Conservation (phyloP, 2,113 vertebrate species). For the Muscicapa adusta region DNA sequence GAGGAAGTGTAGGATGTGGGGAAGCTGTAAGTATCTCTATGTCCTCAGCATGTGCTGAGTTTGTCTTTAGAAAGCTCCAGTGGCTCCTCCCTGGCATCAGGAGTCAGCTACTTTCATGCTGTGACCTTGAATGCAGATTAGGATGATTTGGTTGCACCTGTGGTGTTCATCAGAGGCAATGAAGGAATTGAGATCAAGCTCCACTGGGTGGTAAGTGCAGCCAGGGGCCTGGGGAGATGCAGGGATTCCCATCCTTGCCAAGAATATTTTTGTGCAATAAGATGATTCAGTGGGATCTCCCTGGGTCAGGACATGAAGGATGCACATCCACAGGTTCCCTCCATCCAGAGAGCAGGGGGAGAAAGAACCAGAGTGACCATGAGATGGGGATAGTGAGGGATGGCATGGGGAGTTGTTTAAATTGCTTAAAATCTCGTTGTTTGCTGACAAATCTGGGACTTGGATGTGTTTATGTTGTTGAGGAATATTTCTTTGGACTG, state of each 20-base stretch:
- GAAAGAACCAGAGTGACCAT: not conserved
- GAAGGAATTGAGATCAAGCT: not conserved
- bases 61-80: not conserved
- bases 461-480: not conserved
- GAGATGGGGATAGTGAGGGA: not conserved
- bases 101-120: not conserved
- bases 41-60: accelerated
- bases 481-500: not conserved
- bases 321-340: not conserved
- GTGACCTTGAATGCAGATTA: not conserved
- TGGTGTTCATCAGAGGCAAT: not conserved
- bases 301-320: not conserved
- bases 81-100: not conserved
- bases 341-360: not conserved
- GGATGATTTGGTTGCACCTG: not conserved
- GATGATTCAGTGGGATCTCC: accelerated
- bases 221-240: not conserved
- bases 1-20: not conserved
- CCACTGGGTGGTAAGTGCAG: not conserved
- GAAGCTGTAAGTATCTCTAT: not conserved
- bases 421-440: not conserved
- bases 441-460: not conserved
- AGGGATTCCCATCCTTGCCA: not conserved
- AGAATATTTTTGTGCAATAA: not conserved
- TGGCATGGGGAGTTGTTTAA: not conserved